Evolutionary conservation across 1,140 invertebrate species (phyloP).

Genomic region (Delia radicum): DNA sequence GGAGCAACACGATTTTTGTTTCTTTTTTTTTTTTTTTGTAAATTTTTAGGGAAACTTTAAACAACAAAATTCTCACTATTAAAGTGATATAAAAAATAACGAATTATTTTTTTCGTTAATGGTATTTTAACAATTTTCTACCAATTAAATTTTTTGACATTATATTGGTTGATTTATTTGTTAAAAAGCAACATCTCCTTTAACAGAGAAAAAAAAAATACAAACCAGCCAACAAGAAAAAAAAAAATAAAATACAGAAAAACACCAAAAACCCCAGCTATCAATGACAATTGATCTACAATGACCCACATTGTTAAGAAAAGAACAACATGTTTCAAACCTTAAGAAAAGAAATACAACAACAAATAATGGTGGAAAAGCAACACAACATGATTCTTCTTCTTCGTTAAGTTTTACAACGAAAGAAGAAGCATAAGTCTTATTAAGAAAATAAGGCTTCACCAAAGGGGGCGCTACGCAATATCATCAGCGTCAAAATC

Average conservation of each 20-base stretch:
- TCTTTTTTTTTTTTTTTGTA: neutral
- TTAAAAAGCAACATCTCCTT: slow-evolving; percentile 5
- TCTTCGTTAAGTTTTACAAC: neutral
- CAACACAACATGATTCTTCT: neutral
- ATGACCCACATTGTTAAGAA: slow-evolving; percentile 15
- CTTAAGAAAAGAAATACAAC: neutral
- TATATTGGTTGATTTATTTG: slow-evolving; percentile 21
- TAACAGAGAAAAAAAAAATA: neutral
- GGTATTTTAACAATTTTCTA: slow-evolving; percentile 23
- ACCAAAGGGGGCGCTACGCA: slow-evolving; percentile 18
- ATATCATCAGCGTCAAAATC: slow-evolving; percentile 20
- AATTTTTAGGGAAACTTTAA: neutral
- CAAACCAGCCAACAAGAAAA: neutral
- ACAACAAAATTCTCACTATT: neutral
- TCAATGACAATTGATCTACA: slow-evolving; percentile 24
- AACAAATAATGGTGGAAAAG: neutral
- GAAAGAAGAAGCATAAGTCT: no score
- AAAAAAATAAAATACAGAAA: neutral
- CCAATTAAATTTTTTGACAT: slow-evolving; percentile 24
- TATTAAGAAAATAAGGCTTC: neutral
- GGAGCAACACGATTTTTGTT: neutral
- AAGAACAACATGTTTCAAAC: slow-evolving; percentile 14
- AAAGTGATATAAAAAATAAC: neutral
- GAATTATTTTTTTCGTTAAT: neutral
- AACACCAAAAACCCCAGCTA: no score